Evolutionary conservation across 2,888 invertebrate genomes (phyloP).

Genomic region (Thera britannica): DNA sequence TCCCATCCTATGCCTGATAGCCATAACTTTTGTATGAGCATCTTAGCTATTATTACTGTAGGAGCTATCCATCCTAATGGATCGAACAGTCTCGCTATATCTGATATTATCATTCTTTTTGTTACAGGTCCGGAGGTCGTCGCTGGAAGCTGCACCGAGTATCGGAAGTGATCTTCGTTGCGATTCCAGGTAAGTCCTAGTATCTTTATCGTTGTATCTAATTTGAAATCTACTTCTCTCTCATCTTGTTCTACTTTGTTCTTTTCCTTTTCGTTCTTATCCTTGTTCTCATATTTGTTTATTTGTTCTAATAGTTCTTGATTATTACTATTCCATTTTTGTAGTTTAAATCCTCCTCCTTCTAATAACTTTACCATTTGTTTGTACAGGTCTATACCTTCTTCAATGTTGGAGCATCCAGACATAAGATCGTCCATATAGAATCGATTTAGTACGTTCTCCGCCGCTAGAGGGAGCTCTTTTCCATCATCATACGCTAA

Average conservation of each 20-base stretch:
- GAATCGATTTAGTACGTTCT: background rate
- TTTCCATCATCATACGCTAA: constrained; percentile 1
- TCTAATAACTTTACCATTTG: background rate
- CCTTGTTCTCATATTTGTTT: background rate
- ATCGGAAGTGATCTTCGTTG: background rate
- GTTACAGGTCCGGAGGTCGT: constrained; percentile 1
- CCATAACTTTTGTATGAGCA: too few species aligned
- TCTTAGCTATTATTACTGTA: too few species aligned
- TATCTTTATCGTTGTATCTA: constrained; percentile 5
- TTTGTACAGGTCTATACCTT: background rate
- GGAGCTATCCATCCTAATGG: too few species aligned
- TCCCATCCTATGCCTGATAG: too few species aligned
- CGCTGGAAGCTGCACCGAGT: background rate
- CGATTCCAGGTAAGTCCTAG: constrained; percentile 6
- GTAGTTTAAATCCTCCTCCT: background rate
- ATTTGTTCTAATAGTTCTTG: background rate
- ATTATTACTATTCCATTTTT: constrained; percentile 6
- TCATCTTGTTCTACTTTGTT: background rate
- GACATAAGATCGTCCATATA: background rate
- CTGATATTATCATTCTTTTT: constrained; percentile 4
- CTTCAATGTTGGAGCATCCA: background rate
- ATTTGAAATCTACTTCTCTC: background rate
- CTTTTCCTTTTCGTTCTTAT: background rate
- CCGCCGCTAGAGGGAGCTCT: background rate
- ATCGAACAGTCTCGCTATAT: too few species aligned